Base-by-base conservation (phyloP, 2,888 invertebrate species). In the Stegana nigrithorax region DNA sequence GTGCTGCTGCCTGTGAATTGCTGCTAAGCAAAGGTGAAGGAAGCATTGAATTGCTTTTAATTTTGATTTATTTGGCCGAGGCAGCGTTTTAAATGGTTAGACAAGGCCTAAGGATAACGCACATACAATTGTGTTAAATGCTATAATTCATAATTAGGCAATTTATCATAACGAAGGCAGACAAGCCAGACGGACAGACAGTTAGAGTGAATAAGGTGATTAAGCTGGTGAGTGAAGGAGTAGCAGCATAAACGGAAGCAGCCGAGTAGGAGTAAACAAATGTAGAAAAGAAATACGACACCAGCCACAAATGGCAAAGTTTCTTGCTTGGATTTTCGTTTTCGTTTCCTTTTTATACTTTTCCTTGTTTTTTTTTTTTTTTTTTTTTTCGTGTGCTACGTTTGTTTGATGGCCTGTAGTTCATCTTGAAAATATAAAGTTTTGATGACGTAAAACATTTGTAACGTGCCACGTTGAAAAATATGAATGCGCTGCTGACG, bases 361-460 rank as follows among this genome's bases (percentile, higher is more conserved):
- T n/a, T n/a, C n/a, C 4, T n/a, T 47, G 7, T 51, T 51, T 23
- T n/a, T 50, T 1, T 12, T 10, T n/a, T 23, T 2, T 47, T 47
- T 12, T n/a, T 47, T 8, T 21, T 25, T 50, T 10, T 26, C 29
- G 29, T 29, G 44, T 44, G 5, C 44, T n/a, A n/a, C n/a, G n/a
- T n/a, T n/a, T 8, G 10, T 32, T 44, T 44, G 14, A 44, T 44
- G 51, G 51, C 29, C 27, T 51, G 51, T 51, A 51, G 51, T 51
- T 51, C 51, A 51, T 51, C 51, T 51, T 51, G 14, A 51, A 51
- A 39, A 21, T 51, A 36, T 53, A 69, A 75, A 73, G 70, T 80
- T 78, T 69, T 71, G 66, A 72, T 68, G 80, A 75, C 69, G 78
- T 65, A 65, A 73, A 80, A 76, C 75, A 75, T 75, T 75, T 75